Evolutionary conservation across 2,113 vertebrate genomes (phyloP).

Genomic region (Rhinoptilus africanus): DNA sequence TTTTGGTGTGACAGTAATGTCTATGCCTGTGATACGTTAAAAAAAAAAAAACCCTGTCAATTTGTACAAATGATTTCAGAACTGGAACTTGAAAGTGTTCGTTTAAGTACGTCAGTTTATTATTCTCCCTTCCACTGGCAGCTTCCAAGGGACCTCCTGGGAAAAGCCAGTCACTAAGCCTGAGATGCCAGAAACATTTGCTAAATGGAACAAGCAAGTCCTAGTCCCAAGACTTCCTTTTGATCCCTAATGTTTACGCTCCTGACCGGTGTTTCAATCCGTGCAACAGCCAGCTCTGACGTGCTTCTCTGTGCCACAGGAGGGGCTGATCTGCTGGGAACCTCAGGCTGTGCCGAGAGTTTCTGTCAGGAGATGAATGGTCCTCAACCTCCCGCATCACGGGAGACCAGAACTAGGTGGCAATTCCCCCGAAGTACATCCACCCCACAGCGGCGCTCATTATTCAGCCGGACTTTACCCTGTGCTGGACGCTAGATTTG

Average conservation of each 20-base stretch:
- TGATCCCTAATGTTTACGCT: neutral
- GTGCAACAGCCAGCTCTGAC: fast-evolving
- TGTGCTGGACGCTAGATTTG: neutral
- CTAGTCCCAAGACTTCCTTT: neutral
- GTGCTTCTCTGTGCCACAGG: neutral
- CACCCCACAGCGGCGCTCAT: neutral
- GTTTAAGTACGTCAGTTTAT: neutral
- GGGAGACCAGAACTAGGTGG: neutral
- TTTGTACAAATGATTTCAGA: neutral
- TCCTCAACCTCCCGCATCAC: fast-evolving
- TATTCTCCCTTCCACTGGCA: neutral
- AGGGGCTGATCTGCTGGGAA: neutral
- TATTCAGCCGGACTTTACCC: neutral
- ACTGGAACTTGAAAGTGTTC: neutral
- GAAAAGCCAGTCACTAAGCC: neutral
- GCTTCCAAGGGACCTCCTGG: neutral
- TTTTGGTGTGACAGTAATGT: neutral
- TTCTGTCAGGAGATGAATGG: neutral
- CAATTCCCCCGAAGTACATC: neutral
- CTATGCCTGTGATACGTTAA: neutral
- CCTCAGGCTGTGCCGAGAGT: neutral
- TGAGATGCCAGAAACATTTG: neutral
- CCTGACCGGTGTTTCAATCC: neutral
- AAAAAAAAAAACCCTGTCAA: neutral
- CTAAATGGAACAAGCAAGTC: neutral